Percentiles rank a stretch among this genome's conserved stretches.
These are phyloP conservation scores for Lasioglossum baleicum DNA, from an alignment of 1,140 invertebrate species.

Conservation along the genomic window DNA sequence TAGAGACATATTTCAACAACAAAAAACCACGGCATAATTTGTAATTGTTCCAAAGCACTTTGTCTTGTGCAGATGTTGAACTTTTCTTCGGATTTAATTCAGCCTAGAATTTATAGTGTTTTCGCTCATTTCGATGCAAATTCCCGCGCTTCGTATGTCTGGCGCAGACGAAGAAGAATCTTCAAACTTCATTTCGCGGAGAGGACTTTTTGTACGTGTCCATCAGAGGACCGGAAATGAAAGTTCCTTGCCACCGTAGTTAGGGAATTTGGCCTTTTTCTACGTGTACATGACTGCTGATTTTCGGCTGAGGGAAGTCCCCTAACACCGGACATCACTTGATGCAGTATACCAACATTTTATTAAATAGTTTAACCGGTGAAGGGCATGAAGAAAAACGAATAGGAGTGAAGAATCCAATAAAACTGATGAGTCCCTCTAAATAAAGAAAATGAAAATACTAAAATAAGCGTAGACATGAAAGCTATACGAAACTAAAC, in stretches of 20 bases:
- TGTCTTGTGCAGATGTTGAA: neutral
- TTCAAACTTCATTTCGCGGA: neutral
- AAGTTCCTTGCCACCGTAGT: neutral
- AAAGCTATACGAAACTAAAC: too few species aligned
- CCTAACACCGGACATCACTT: too few species aligned
- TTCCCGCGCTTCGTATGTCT: neutral
- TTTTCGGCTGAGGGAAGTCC: too few species aligned
- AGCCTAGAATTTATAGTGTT: neutral
- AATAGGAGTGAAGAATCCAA: too few species aligned
- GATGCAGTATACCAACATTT: too few species aligned
- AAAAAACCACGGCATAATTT: neutral
- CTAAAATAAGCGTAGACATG: too few species aligned
- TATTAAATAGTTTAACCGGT: too few species aligned
- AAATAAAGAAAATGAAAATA: too few species aligned
- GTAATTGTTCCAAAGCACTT: neutral
- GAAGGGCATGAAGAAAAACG: too few species aligned
- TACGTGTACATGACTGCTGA: too few species aligned
- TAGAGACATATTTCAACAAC: neutral
- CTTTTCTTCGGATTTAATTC: neutral
- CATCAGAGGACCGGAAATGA: neutral
- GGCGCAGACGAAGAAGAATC: neutral
- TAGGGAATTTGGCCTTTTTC: too few species aligned
- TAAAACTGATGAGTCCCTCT: too few species aligned
- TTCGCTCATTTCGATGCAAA: neutral
- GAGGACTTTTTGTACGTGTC: neutral